Evolutionary conservation across 2,888 invertebrate genomes (phyloP), one percentile per base, ranked within the genome.

Genomic region (Temnothorax ravouxi): DNA sequence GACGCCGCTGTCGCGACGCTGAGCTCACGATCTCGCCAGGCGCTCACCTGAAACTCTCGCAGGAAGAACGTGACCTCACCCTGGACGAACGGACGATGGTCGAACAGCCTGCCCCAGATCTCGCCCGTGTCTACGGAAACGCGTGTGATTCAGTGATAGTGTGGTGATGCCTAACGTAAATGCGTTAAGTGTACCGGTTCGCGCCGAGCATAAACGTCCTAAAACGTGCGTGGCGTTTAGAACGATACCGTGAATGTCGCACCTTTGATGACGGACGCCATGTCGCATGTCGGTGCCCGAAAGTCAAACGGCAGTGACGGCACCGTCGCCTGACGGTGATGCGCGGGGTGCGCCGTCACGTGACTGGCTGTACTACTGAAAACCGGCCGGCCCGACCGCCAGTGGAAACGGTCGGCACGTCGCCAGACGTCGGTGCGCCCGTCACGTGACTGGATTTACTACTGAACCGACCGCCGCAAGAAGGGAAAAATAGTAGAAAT

Each of bases 1-100:
- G 6, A 66, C 13, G 5, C 34, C 34, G 34, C 34, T 34, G 34
- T 34, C 34, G 9, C n/a, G 54, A 54, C 2, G 18, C 4, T 3
- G 13, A 8, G 18, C 15, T 75, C 67, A 5, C 21, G 29, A 21
- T 72, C 29, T 72, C 29, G 56, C 0, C 5, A 4, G 11, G 52
- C 85, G 38, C 92, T 95, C 95, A 98, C 98, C 96, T 98, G 98
- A 95, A 98, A 98, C 94, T 98, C 98, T 89, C 97, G 97, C 6
- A 98, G 94, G 95, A 98, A 97, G 94, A 96, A 97, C 90, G 97
- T 97, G 88, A 98, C 97, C 96, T 98, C 98, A 81, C 98, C 98
- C 95, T 97, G 97, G 84, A 98, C 94, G 94, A 98, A 98, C 52
- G 98, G 97, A 87, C 97, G 96, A 93, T 98, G 98, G 95, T 98